Conservation (phyloP, 2,888 invertebrate genomes). For the Neoaliturus tenellus region DNA sequence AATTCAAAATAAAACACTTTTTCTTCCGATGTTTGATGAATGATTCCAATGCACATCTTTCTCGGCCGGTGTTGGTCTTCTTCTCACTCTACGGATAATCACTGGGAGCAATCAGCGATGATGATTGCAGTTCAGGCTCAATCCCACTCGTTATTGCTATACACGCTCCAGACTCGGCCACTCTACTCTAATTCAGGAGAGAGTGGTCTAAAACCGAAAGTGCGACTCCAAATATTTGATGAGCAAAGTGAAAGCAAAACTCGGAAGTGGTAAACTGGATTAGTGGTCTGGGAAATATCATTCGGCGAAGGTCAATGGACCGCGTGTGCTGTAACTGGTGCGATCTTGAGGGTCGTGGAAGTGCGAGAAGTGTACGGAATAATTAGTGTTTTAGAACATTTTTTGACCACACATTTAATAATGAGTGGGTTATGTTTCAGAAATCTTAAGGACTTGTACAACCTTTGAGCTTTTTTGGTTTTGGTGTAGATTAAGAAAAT, state of each 20-base stretch:
- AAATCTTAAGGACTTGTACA: too few relatives aligned
- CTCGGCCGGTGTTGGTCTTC: background rate
- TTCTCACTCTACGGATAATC: background rate
- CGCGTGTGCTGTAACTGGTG: background rate
- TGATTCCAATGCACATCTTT: too few relatives aligned
- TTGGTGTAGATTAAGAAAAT: too few relatives aligned
- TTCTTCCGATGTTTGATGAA: too few relatives aligned
- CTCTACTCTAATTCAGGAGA: background rate
- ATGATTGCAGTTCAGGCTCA: slow-evolving; percentile 11
- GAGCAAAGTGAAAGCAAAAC: background rate
- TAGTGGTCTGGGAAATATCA: background rate
- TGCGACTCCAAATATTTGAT: slow-evolving; percentile 16
- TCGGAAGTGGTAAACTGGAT: background rate
- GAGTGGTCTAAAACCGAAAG: slow-evolving; percentile 30
- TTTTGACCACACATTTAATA: too few relatives aligned
- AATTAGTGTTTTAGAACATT: too few relatives aligned
- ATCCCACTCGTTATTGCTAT: background rate
- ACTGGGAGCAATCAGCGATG: background rate
- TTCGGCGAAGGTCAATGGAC: background rate
- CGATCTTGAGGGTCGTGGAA: too few relatives aligned
- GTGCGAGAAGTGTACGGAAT: too few relatives aligned
- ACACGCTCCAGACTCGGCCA: background rate
- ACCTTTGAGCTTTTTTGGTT: too few relatives aligned
- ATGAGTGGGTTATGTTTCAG: too few relatives aligned
- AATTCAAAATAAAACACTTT: too few relatives aligned